Percentiles rank a stretch among this genome's conserved stretches.
phyloP scores from a whole-genome alignment of 2,888 invertebrate species.

The Cinara cedri region DNA sequence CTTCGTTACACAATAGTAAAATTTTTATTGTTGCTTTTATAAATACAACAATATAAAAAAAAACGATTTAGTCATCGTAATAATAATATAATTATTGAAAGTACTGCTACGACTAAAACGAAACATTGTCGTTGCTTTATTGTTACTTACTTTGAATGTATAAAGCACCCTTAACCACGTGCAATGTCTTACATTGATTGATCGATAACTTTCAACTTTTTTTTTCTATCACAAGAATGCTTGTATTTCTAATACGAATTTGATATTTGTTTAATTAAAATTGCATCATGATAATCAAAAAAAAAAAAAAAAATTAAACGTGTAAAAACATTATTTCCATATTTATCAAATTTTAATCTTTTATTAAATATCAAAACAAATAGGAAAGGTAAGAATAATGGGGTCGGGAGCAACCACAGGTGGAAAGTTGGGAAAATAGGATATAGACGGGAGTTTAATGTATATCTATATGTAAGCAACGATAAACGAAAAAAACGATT shows the following conservation, averaged over 20 bases:
- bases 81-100: slow-evolving; percentile 31
- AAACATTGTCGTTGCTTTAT: slow-evolving; percentile 8
- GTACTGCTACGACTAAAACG: background rate
- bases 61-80: slow-evolving; percentile 1
- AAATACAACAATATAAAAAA: background rate
- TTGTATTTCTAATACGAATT: background rate
- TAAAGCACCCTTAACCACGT: slow-evolving; percentile 12
- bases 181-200: background rate
- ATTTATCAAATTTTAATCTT: too few relatives aligned
- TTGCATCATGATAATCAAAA: background rate
- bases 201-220: slow-evolving; percentile 24
- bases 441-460: too few relatives aligned
- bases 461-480: too few relatives aligned
- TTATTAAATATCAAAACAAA: too few relatives aligned
- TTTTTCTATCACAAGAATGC: background rate
- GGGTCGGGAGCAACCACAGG: too few relatives aligned
- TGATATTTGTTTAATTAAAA: too few relatives aligned
- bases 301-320: background rate
- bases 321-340: background rate
- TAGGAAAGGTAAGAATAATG: too few relatives aligned
- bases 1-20: background rate
- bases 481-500: too few relatives aligned
- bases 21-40: background rate
- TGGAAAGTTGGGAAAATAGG: too few relatives aligned
- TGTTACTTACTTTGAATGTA: slow-evolving; percentile 10